Base-by-base conservation (phyloP, 1,140 invertebrate genomes). In the Drosophila nasuta region DNA sequence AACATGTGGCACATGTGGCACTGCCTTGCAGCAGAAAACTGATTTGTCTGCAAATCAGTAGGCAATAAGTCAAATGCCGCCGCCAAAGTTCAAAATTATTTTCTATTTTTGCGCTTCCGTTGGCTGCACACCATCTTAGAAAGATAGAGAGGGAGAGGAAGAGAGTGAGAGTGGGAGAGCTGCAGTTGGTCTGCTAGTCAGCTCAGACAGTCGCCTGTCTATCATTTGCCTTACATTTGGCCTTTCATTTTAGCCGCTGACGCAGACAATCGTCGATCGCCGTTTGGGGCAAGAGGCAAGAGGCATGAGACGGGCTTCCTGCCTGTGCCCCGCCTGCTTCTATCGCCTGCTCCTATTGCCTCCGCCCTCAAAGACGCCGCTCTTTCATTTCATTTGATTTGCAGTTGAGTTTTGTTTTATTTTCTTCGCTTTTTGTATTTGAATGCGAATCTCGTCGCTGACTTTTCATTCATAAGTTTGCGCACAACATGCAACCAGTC, bases 31-130 rank as follows among this genome's bases (percentile, higher is more conserved):
- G 77, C 74, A 62, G 28, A 77, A 65, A 75, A 75, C 73, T 81
- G 59, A 88, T 88, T 82, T 88, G 83, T 70, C 79, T 88, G 82
- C 83, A 75, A 88, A 88, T 88, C 82, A 83, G 83, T 87, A 80
- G 80, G 82, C 82, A 83, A 87, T 87, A 87, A 87, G 83, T 87
- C 82, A 87, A 87, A 87, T 80, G 82, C 77, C 77, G 80, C 83
- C 82, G 83, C 68, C 64, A 83, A 85, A 83, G 81, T 83, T 83
- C 77, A 83, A 85, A 85, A 83, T 83, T 81, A 70, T 73, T 86
- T 86, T 85, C 79, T 83, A 88, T 88, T 87, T 87, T 58, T 87
- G 82, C 83, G 82, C 82, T 87, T 87, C 82, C 82, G 82, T 87
- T 87, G 66, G 17, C 33, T 13, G 33, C 5, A n/a, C 51, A 54